phyloP scores from a whole-genome alignment of 2,888 invertebrate genomes.

The Metallyticus violacea region DNA sequence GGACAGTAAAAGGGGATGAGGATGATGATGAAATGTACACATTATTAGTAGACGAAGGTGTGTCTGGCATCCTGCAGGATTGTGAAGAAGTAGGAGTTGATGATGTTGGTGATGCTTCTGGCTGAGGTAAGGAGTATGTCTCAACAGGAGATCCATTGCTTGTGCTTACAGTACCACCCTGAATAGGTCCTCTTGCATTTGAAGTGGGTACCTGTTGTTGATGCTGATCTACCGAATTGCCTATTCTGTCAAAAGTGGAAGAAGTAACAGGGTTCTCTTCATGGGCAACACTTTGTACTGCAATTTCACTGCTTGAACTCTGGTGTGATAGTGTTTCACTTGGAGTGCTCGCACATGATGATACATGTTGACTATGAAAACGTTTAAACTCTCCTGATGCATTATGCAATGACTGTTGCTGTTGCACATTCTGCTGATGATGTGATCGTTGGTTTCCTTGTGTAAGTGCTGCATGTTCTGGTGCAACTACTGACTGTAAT shows the following conservation, averaged over 20 bases:
- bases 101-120: constrained; percentile 21
- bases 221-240: constrained; percentile 4
- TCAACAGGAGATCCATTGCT: constrained; percentile 58
- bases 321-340: not conserved
- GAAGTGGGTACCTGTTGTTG: not conserved
- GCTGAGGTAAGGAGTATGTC: constrained; percentile 18
- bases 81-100: constrained; percentile 21
- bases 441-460: constrained; percentile 28
- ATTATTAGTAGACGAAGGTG: constrained; percentile 7
- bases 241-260: constrained; percentile 52
- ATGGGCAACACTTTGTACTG: not conserved
- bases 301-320: not conserved
- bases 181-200: constrained; percentile 64
- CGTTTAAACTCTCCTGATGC: constrained; percentile 9
- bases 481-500: constrained; percentile 50
- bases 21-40: constrained; percentile 26
- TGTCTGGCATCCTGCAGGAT: constrained; percentile 12
- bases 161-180: constrained; percentile 81
- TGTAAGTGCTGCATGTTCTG: constrained; percentile 36
- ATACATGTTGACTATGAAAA: not conserved
- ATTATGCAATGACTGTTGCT: constrained; percentile 33
- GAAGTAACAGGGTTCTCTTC: constrained; percentile 62
- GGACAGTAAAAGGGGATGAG: constrained; percentile 30
- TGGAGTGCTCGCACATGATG: not conserved
- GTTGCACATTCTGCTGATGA: constrained; percentile 35